Base-by-base conservation (phyloP, 2,888 invertebrate genomes). In the Torymus tubicola region DNA sequence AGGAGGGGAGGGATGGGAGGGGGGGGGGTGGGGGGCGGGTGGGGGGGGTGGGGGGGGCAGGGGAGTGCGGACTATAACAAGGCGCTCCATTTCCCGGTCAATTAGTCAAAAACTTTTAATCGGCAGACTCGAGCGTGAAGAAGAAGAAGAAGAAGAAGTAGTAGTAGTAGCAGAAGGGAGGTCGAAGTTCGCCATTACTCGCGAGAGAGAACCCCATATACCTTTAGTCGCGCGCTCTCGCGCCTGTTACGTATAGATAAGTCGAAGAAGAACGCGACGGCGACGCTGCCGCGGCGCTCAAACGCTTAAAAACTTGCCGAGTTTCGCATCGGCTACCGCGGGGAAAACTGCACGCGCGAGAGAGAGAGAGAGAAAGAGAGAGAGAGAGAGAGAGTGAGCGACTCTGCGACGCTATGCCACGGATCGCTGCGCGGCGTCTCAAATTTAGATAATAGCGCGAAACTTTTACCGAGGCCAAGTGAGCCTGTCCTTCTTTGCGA, bases 41-140 rank as follows among this genome's bases (percentile, higher is more conserved):
- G 42, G 21, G 16, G 50, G 11, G n/a, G 12, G 12, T 16, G 42
- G 5, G 16, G n/a, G 63, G 21, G 24, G 65, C n/a, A n/a, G n/a
- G n/a, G n/a, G n/a, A n/a, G n/a, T n/a, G n/a, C 53, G 18, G 61
- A n/a, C 16, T 76, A 68, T 76, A 77, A 77, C 67, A 80, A 71
- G 78, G 31, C 68, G 71, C 65, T 75, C 72, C 63, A 82, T 80
- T 82, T 82, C 65, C 74, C 72, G 80, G 78, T 82, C 80, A 82
- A 82, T 82, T 82, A 82, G 80, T 82, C 78, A 82, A 82, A 42
- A 82, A 82, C 80, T 80, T 82, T 82, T 82, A 82, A 77, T 82
- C 79, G 76, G 18, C 55, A 24, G 73, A 74, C 64, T 81, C 76
- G 63, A 70, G 71, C 76, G 71, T 69, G 57, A 53, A 63, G 76